Base-by-base conservation (phyloP, 2,888 invertebrate species). In the Sthenelais limicola region DNA sequence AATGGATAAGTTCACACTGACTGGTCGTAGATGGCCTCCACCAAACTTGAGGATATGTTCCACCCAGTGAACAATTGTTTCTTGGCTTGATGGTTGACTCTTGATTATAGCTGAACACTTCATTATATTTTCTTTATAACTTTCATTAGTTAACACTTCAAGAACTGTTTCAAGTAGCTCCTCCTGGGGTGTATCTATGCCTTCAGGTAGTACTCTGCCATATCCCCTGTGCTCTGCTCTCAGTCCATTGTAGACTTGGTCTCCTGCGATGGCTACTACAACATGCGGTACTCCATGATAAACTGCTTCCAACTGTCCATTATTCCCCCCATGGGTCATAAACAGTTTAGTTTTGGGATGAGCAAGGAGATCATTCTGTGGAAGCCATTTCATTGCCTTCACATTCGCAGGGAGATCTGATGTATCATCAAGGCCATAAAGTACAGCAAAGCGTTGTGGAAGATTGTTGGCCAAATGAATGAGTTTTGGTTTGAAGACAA, bases 221-320 rank as follows among this genome's bases (percentile, higher is more conserved):
- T n/a, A n/a, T n/a, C n/a, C n/a, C n/a, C n/a, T n/a, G n/a, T n/a
- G n/a, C n/a, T n/a, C n/a, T n/a, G n/a, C n/a, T n/a, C n/a, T n/a
- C n/a, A n/a, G n/a, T n/a, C n/a, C n/a, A 33, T 58, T 58, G 58
- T 58, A 58, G 32, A 58, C 3, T 43, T 66, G 66, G 24, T 66
- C 66, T 5, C 21, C 21, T 5, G 1, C 24, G 15, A 66, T 43
- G 18, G 38, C 32, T 1, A 66, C 26, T 1, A 35, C 43, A 3
- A 66, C 5, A 1, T n/a, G 18, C 7, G 66, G 66, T 15, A 66
- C 43, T 5, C 66, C 66, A 24, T 66, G 66, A 26, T 5, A 43
- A 24, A 28, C 33, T 9, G 66, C 28, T 28, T 66, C 66, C 35
- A 38, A 15, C 24, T 66, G 66, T n/a, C 66, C 66, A 38, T 66